Evolutionary conservation across 2,113 vertebrate genomes (phyloP).

Genomic region (Mixornis gularis): DNA sequence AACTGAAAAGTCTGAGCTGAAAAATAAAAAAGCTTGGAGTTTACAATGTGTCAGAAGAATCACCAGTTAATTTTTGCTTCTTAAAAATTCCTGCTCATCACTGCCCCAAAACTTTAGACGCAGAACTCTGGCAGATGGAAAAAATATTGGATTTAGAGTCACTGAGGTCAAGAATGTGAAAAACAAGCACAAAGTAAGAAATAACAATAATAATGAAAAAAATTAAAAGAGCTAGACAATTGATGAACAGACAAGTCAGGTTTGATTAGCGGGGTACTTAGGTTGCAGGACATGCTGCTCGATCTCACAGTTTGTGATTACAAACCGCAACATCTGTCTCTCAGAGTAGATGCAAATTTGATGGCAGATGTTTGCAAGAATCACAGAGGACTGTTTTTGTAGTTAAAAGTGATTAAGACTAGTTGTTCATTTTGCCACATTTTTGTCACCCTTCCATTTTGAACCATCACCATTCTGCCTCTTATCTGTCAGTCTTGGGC

Average conservation of each 20-base stretch:
- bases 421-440: neutral
- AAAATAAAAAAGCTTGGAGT: neutral
- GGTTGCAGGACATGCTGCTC: constrained; percentile 41
- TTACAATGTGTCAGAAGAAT: neutral
- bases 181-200: constrained; percentile 63
- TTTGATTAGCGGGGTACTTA: constrained; percentile 61
- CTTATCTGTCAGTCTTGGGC: neutral
- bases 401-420: neutral
- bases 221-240: neutral
- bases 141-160: constrained; percentile 43
- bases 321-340: constrained; percentile 73
- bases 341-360: constrained; percentile 35
- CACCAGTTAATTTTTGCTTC: neutral
- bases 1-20: neutral
- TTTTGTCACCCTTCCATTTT: constrained; percentile 22
- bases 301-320: constrained; percentile 46
- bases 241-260: constrained; percentile 62
- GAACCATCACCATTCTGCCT: neutral
- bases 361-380: constrained; percentile 49
- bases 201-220: neutral
- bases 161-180: constrained; percentile 25
- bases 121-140: constrained; percentile 69
- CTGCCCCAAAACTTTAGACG: neutral
- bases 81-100: neutral
- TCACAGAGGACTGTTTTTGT: neutral